Evolutionary conservation across 2,888 invertebrate genomes (phyloP).

Genomic region (Chorisops tibialis): DNA sequence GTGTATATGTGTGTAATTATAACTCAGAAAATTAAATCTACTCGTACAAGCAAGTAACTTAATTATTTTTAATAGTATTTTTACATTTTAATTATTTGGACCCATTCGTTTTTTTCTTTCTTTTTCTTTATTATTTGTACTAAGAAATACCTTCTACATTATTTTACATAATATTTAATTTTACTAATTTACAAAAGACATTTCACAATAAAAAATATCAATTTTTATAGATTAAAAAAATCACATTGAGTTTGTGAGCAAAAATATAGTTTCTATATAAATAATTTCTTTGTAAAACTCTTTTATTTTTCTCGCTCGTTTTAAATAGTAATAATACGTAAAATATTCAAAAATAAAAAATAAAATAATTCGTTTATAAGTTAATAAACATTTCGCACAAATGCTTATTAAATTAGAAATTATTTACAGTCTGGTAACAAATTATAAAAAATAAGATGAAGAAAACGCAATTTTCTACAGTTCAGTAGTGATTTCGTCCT

Average conservation of each 20-base stretch:
- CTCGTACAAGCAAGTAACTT: background rate
- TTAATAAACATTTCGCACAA: slow-evolving; percentile 13
- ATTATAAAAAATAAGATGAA: background rate
- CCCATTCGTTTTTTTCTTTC: background rate
- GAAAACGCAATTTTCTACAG: slow-evolving; percentile 52
- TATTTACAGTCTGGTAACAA: slow-evolving; percentile 24
- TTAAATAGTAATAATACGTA: slow-evolving; percentile 16
- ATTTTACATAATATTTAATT: background rate
- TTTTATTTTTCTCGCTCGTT: slow-evolving; percentile 2
- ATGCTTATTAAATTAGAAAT: background rate
- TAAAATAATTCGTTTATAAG: background rate
- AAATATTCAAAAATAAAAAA: background rate
- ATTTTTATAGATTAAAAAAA: slow-evolving; percentile 12
- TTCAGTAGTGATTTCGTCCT: slow-evolving; percentile 86
- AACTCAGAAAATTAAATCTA: background rate
- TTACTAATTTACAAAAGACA: too few species aligned
- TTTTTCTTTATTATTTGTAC: background rate
- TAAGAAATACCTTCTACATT: background rate
- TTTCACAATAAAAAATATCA: background rate
- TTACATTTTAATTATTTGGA: background rate
- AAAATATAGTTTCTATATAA: slow-evolving; percentile 22
- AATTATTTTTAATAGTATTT: background rate
- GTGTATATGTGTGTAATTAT: slow-evolving; percentile 4
- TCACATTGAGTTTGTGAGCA: slow-evolving; percentile 30
- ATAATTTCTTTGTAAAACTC: slow-evolving; percentile 20